Percentiles rank a stretch among this genome's conserved stretches.
phyloP scores from a whole-genome alignment of 2,888 invertebrate species.

The Xiphydria camelus region DNA sequence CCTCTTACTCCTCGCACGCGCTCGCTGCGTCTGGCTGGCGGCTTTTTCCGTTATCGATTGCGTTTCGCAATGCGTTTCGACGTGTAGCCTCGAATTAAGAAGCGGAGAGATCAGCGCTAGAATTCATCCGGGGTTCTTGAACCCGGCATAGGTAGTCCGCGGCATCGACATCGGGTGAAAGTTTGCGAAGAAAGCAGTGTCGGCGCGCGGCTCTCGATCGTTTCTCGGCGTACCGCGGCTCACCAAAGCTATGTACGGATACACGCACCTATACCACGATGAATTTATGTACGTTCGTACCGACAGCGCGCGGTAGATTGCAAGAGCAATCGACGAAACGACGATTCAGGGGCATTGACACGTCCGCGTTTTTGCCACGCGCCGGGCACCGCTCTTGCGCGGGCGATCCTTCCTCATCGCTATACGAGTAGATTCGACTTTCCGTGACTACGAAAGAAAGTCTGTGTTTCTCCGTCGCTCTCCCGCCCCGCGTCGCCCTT shows the following conservation, averaged over 20 bases:
- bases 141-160: conserved; percentile 12
- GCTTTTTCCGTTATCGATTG: conserved; percentile 14
- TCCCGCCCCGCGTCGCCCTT: too few relatives aligned
- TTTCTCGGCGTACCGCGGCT: too few relatives aligned
- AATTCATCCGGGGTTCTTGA: conserved; percentile 28
- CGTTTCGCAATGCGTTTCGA: conserved; percentile 17
- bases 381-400: too few relatives aligned
- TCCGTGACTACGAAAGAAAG: background rate
- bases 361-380: conserved; percentile 1
- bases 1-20: background rate
- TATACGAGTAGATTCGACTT: background rate
- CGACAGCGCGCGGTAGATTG: conserved; percentile 34
- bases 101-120: conserved; percentile 14
- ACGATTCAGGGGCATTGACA: background rate
- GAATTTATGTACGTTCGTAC: too few relatives aligned
- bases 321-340: conserved; percentile 17
- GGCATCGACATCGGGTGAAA: conserved; percentile 42
- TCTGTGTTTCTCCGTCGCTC: background rate
- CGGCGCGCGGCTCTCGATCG: too few relatives aligned
- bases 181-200: conserved; percentile 53
- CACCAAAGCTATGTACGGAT: too few relatives aligned
- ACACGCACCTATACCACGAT: too few relatives aligned
- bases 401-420: background rate
- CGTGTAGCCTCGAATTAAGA: conserved; percentile 6
- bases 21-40: too few relatives aligned